phyloP scores from a whole-genome alignment of 2,888 invertebrate genomes.

The Tethea ocularis region DNA sequence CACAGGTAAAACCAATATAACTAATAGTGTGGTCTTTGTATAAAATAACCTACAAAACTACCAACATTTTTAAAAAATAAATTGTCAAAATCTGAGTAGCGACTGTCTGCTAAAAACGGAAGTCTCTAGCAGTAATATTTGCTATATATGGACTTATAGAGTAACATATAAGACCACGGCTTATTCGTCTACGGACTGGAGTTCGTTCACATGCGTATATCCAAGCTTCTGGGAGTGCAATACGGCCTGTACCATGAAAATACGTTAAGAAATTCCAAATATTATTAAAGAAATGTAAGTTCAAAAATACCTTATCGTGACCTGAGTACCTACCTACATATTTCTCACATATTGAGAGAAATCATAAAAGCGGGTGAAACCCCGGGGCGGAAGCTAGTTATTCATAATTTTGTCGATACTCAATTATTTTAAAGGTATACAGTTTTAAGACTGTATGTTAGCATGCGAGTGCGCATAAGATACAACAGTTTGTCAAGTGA shows the following conservation, averaged over 20 bases:
- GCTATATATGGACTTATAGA: background rate
- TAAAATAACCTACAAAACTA: background rate
- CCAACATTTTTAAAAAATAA: background rate
- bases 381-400: too few species aligned
- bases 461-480: too few species aligned
- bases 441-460: too few species aligned
- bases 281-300: background rate
- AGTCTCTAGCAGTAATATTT: constrained; percentile 6
- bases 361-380: too few species aligned
- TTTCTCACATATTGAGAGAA: too few species aligned
- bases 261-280: background rate
- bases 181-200: constrained; percentile 1
- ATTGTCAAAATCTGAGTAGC: background rate
- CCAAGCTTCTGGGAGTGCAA: background rate
- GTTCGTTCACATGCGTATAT: background rate
- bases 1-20: too few species aligned
- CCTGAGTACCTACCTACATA: too few species aligned
- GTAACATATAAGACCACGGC: background rate
- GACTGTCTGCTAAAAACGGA: background rate
- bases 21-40: too few species aligned
- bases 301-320: too few species aligned
- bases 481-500: too few species aligned
- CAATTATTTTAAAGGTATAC: too few species aligned
- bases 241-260: background rate
- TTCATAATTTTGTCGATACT: too few species aligned